Evolutionary conservation across 2,888 invertebrate genomes (phyloP).

Genomic region (Perithous albicinctus): DNA sequence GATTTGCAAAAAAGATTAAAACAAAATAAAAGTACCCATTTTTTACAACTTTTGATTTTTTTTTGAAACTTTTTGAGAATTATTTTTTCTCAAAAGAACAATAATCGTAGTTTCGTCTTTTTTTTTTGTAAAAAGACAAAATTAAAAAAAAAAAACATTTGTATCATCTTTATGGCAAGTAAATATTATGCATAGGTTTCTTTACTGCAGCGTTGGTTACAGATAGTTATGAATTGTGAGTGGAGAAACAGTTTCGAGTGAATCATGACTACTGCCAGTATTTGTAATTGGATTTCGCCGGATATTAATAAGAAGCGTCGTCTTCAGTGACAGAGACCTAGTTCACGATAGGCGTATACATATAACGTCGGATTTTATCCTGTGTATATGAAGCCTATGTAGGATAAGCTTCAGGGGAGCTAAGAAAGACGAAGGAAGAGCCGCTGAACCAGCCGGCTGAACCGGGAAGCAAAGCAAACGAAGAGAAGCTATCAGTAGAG

Average conservation of each 20-base stretch:
- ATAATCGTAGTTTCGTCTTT: too few species aligned
- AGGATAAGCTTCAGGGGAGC: not conserved
- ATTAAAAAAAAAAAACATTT: too few species aligned
- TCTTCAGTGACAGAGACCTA: constrained; percentile 69
- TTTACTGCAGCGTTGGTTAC: not conserved
- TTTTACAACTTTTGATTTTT: too few species aligned
- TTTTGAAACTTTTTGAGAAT: not conserved
- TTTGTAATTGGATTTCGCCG: constrained; percentile 77
- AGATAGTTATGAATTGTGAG: not conserved
- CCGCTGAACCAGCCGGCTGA: not conserved
- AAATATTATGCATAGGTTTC: constrained; percentile 12
- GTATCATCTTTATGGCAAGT: constrained; percentile 11
- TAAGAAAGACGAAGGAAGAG: not conserved
- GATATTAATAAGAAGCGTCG: constrained; percentile 74
- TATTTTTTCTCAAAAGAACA: not conserved
- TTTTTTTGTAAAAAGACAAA: too few species aligned
- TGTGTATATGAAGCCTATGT: not conserved
- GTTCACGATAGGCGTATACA: constrained; percentile 45
- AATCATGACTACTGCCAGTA: constrained; percentile 65
- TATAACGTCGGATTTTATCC: not conserved
- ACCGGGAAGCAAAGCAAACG: not conserved
- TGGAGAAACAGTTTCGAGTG: constrained; percentile 12
- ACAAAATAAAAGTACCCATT: too few species aligned
- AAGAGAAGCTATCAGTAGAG: not conserved
- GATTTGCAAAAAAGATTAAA: too few species aligned